Conservation (phyloP, 2,113 vertebrate species). For the Herpetotheres cachinnans region DNA sequence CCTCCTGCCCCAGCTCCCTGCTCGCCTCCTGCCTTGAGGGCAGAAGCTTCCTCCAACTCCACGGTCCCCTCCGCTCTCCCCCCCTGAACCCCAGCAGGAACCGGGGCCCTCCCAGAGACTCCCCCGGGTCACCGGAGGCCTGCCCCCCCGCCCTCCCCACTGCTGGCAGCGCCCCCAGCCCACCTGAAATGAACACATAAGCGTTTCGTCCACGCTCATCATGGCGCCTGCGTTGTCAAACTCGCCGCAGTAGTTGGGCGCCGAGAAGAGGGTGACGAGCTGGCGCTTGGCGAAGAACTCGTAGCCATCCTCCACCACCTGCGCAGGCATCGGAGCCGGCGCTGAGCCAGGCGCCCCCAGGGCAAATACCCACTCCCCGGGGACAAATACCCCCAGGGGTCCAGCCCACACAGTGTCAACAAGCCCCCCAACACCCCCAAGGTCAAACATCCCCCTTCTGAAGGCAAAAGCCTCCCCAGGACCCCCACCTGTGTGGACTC, state of each 20-base stretch:
- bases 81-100: background rate
- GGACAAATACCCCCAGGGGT: background rate
- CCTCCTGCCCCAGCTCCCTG: fast-evolving
- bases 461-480: background rate
- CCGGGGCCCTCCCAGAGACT: background rate
- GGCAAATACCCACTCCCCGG: background rate
- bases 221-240: conserved; percentile 96
- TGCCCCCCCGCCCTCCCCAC: fast-evolving
- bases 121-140: fast-evolving
- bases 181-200: conserved; percentile 98
- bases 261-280: conserved; percentile 94
- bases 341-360: no score
- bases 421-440: background rate
- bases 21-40: background rate
- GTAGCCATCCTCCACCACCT: conserved; percentile 96
- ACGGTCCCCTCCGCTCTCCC: no score
- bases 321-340: fast-evolving
- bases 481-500: fast-evolving
- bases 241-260: conserved; percentile 96
- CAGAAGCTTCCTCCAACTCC: background rate
- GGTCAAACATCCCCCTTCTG: background rate
- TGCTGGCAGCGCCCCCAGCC: background rate
- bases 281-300: conserved; percentile 98
- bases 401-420: no score
- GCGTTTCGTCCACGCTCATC: conserved; percentile 96